These are phyloP conservation scores for Pongo pygmaeus DNA, from an alignment of 2,113 vertebrate species.

Conservation along the genomic window DNA sequence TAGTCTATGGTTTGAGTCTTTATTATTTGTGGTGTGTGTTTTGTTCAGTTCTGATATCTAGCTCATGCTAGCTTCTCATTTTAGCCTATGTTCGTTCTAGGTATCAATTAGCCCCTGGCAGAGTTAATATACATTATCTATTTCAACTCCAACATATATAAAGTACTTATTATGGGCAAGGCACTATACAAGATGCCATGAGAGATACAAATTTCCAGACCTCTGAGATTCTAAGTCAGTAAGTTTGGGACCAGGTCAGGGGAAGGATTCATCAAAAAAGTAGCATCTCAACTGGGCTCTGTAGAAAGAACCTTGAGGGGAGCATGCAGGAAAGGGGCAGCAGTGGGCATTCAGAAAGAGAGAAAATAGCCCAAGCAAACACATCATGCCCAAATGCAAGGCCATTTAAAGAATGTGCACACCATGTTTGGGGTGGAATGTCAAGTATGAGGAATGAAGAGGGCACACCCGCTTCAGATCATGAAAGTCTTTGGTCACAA, in stretches of 20 bases:
- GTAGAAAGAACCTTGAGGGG: neutral
- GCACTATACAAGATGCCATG: neutral
- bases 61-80: neutral
- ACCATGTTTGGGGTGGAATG: neutral
- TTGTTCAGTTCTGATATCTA: neutral
- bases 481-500: neutral
- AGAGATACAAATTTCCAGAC: neutral
- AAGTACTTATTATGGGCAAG: neutral
- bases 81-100: neutral
- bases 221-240: neutral
- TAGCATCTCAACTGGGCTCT: neutral
- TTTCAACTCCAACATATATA: neutral
- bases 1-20: neutral
- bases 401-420: neutral
- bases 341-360: neutral
- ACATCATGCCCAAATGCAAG: neutral
- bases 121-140: neutral
- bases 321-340: neutral
- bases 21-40: neutral
- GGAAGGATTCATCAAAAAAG: neutral
- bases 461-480: neutral
- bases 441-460: neutral
- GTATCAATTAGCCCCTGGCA: neutral
- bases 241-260: neutral
- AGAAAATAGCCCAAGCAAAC: neutral